A percentile compares a stretch with the other conserved stretches of the same genome.
Evolutionary conservation across 2,888 invertebrate species (phyloP).

Genomic region (Phyllotreta cruciferae): DNA sequence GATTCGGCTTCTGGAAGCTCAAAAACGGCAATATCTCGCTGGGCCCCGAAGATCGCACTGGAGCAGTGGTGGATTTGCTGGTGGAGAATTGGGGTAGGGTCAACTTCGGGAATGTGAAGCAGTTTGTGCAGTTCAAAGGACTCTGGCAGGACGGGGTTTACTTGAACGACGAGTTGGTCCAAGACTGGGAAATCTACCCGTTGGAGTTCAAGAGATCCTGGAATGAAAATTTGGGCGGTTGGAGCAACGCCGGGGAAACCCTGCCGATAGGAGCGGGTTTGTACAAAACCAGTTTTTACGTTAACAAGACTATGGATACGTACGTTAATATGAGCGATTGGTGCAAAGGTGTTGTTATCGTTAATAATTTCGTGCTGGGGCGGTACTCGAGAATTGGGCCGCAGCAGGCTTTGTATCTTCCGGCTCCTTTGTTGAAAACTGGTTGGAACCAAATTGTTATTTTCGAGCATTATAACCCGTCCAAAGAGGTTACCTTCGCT

Average conservation of each 20-base stretch:
- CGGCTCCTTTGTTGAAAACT: slow-evolving; percentile 73
- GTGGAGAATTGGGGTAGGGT: slow-evolving; percentile 85
- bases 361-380: slow-evolving; percentile 87
- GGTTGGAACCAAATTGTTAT: slow-evolving; percentile 59
- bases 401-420: slow-evolving; percentile 82
- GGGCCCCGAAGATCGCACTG: slow-evolving; percentile 39
- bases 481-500: slow-evolving; percentile 47
- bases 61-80: slow-evolving; percentile 59
- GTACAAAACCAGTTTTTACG: slow-evolving; percentile 63
- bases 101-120: slow-evolving; percentile 61
- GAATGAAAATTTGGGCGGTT: slow-evolving; percentile 51
- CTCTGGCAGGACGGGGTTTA: slow-evolving; percentile 58
- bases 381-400: slow-evolving; percentile 82
- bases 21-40: slow-evolving; percentile 51
- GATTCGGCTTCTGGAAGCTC: slow-evolving; percentile 60
- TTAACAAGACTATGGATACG: slow-evolving; percentile 71
- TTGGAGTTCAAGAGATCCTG: slow-evolving; percentile 63
- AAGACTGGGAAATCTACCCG: slow-evolving; percentile 61
- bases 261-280: slow-evolving; percentile 63
- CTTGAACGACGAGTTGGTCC: slow-evolving; percentile 57
- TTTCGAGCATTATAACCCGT: slow-evolving; percentile 56
- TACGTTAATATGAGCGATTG: slow-evolving; percentile 81
- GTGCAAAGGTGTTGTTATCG: slow-evolving; percentile 84
- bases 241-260: slow-evolving; percentile 70
- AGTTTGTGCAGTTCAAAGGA: slow-evolving; percentile 58